phyloP scores from a whole-genome alignment of 2,888 invertebrate genomes.

The Tortrix viridana region DNA sequence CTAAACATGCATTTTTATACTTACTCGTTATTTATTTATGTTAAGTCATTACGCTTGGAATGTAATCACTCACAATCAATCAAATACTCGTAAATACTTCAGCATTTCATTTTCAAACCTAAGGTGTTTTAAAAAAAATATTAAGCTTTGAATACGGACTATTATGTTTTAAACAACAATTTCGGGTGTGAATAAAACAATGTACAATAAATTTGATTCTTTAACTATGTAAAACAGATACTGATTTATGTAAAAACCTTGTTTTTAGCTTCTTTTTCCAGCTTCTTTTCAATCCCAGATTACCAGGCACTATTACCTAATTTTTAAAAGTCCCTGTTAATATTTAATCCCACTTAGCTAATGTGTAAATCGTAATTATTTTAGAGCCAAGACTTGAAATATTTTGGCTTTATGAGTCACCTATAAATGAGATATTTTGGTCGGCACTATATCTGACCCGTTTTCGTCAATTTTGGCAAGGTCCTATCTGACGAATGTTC shows the following conservation, averaged over 20 bases:
- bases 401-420: neutral
- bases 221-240: too few species aligned
- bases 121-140: neutral
- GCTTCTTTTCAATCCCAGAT: too few species aligned
- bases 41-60: constrained; percentile 72
- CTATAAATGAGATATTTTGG: neutral
- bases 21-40: constrained; percentile 70
- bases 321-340: too few species aligned
- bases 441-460: constrained; percentile 38
- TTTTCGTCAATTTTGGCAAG: constrained; percentile 43
- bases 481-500: constrained; percentile 59
- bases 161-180: too few species aligned
- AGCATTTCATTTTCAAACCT: constrained; percentile 26
- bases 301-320: too few species aligned
- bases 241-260: too few species aligned
- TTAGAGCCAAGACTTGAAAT: too few species aligned
- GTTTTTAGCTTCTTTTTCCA: too few species aligned
- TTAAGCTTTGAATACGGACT: neutral
- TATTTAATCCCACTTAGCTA: too few species aligned
- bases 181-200: too few species aligned
- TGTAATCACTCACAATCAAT: constrained; percentile 72
- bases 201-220: too few species aligned
- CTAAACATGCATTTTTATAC: constrained; percentile 50
- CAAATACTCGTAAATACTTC: constrained; percentile 54
- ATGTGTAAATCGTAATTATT: too few species aligned